These are phyloP conservation scores for Xiphias gladius DNA, from an alignment of 2,113 vertebrate species.

Conservation along the genomic window DNA sequence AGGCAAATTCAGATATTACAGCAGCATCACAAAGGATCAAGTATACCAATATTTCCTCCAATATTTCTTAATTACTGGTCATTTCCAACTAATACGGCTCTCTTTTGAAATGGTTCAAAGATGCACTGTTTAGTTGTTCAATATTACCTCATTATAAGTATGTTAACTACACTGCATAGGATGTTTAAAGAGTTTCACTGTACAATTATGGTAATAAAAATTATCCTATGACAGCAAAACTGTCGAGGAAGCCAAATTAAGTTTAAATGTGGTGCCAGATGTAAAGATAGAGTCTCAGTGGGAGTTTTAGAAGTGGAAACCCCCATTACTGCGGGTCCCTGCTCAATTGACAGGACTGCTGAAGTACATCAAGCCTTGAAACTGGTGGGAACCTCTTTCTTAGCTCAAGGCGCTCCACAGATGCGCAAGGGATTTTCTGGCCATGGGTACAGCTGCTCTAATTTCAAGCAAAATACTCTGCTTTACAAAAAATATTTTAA, in stretches of 20 bases:
- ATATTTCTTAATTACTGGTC: too few species aligned
- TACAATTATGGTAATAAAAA: too few species aligned
- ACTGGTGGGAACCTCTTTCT: not conserved
- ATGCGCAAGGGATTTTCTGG: not conserved
- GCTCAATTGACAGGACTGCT: not conserved
- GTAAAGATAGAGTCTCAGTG: not conserved
- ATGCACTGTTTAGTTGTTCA: too few species aligned
- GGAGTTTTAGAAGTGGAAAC: slow-evolving; percentile 9
- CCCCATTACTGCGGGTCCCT: not conserved
- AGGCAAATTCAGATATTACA: too few species aligned
- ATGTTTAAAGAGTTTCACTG: too few species aligned
- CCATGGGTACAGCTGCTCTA: not conserved
- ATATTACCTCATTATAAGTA: too few species aligned
- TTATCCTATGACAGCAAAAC: not conserved
- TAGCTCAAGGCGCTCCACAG: not conserved
- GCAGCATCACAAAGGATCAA: not conserved
- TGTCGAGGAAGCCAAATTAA: not conserved
- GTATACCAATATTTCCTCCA: too few species aligned
- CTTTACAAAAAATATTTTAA: not conserved
- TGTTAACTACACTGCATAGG: not conserved
- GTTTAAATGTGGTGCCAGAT: not conserved
- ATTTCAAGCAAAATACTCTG: not conserved
- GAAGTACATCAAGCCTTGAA: not conserved
- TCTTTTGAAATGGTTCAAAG: not conserved
- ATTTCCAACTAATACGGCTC: too few species aligned